Percentiles rank a stretch among this genome's conserved stretches.
phyloP scores from a whole-genome alignment of 2,888 invertebrate species.

The Priocnemis perturbator region DNA sequence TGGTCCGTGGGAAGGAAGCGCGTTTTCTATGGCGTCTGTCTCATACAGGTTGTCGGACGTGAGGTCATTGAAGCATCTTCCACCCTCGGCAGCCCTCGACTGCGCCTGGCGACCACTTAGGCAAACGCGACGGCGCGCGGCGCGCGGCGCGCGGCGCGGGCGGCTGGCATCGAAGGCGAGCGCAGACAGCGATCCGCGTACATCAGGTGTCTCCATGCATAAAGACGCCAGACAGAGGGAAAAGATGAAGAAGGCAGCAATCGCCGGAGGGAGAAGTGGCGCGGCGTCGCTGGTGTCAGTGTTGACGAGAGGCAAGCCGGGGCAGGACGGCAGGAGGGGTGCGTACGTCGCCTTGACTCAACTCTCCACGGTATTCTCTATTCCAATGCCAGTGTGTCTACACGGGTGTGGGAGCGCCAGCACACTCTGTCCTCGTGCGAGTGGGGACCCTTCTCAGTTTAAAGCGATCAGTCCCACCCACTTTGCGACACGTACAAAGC shows the following conservation, averaged over 20 bases:
- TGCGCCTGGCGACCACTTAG: too few relatives aligned
- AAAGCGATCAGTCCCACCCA: slow-evolving; percentile 60
- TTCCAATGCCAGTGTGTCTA: slow-evolving; percentile 13
- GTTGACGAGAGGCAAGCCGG: too few relatives aligned
- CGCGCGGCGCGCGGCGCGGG: too few relatives aligned
- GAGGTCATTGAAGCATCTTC: too few relatives aligned
- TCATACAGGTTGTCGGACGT: too few relatives aligned
- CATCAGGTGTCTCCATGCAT: slow-evolving; percentile 19
- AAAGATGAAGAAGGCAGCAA: slow-evolving; percentile 13
- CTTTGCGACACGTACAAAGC: slow-evolving; percentile 60
- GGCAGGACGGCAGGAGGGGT: too few relatives aligned
- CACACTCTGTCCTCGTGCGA: slow-evolving; percentile 6
- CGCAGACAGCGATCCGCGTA: slow-evolving; percentile 10
- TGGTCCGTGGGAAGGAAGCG: too few relatives aligned
- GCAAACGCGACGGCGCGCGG: too few relatives aligned
- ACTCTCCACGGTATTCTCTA: slow-evolving; percentile 38
- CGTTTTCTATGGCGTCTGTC: too few relatives aligned
- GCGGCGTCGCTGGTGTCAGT: neutral
- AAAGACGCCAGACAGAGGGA: slow-evolving; percentile 19
- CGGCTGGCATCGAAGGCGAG: too few relatives aligned
- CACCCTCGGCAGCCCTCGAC: too few relatives aligned
- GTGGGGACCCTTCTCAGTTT: slow-evolving; percentile 50
- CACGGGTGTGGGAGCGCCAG: slow-evolving; percentile 18
- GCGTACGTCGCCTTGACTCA: too few relatives aligned
- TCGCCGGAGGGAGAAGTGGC: neutral